Conservation (phyloP, 1,140 invertebrate species). For the Drosophila teissieri region DNA sequence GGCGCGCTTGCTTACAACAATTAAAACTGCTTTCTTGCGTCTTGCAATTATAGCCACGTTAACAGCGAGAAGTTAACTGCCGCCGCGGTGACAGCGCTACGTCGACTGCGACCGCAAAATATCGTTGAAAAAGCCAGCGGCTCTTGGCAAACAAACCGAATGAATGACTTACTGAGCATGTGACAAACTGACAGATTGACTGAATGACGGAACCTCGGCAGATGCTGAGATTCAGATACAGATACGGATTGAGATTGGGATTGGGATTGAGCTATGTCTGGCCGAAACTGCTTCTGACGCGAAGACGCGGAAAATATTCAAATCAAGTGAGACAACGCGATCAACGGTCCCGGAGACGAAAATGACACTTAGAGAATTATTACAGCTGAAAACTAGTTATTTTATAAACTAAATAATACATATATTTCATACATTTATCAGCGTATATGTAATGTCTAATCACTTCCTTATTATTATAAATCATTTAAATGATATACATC, state of each 20-base stretch:
- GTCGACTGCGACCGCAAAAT: conserved; percentile 28
- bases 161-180: conserved; percentile 21
- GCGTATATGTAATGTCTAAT: too few species aligned
- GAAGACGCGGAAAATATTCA: conserved; percentile 67
- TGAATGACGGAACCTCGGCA: conserved; percentile 25
- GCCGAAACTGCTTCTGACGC: conserved; percentile 36
- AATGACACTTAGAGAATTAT: not conserved
- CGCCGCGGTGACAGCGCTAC: conserved; percentile 41
- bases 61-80: conserved; percentile 54
- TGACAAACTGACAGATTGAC: conserved; percentile 32
- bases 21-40: conserved; percentile 65
- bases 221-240: conserved; percentile 19
- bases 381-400: too few species aligned
- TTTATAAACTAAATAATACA: not conserved
- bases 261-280: conserved; percentile 22
- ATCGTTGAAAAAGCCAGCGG: conserved; percentile 18
- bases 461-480: too few species aligned
- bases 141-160: conserved; percentile 45
- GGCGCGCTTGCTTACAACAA: conserved; percentile 76
- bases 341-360: conserved; percentile 8
- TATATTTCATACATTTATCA: not conserved
- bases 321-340: conserved; percentile 63
- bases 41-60: conserved; percentile 75
- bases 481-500: too few species aligned
- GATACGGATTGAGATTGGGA: conserved; percentile 10